These are phyloP conservation scores for Nesogale talazaci DNA, from an alignment of 2,113 vertebrate genomes.

Conservation along the genomic window DNA sequence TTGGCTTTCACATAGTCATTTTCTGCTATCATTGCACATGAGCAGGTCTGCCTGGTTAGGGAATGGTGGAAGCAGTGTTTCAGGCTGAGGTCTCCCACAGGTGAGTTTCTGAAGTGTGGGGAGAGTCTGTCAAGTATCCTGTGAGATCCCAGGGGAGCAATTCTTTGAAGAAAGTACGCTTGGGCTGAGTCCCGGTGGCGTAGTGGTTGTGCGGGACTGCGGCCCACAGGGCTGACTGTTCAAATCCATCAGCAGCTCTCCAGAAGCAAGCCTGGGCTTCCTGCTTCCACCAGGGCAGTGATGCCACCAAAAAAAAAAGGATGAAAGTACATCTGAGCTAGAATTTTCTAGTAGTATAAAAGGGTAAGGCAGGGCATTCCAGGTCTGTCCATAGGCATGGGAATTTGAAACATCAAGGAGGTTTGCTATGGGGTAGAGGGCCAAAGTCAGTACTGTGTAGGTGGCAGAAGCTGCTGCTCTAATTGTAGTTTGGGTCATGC, in stretches of 20 bases:
- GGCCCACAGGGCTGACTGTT: too few relatives aligned
- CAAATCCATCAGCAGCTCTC: too few relatives aligned
- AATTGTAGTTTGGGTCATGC: neutral
- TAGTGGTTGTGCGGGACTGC: too few relatives aligned
- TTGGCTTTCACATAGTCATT: conserved; percentile 31
- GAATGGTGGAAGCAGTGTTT: neutral
- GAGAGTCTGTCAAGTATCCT: too few relatives aligned
- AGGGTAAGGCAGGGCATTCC: neutral
- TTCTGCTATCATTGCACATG: neutral
- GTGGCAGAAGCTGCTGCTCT: neutral
- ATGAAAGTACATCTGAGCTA: neutral
- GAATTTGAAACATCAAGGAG: conserved; percentile 4
- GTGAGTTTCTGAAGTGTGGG: neutral
- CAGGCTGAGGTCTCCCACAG: neutral
- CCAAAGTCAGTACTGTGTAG: neutral
- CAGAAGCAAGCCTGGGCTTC: too few relatives aligned
- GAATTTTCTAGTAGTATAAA: neutral
- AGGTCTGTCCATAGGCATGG: neutral
- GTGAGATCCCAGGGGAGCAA: neutral
- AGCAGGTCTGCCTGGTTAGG: conserved; percentile 15
- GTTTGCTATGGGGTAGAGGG: neutral
- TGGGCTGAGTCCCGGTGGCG: too few relatives aligned
- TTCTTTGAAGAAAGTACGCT: conserved; percentile 10
- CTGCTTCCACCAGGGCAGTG: too few relatives aligned
- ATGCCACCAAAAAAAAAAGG: too few relatives aligned